A percentile compares a stretch with the other conserved stretches of the same genome.
Conservation (phyloP, 2,888 invertebrate species). For the Aspidiotus rigidus region DNA sequence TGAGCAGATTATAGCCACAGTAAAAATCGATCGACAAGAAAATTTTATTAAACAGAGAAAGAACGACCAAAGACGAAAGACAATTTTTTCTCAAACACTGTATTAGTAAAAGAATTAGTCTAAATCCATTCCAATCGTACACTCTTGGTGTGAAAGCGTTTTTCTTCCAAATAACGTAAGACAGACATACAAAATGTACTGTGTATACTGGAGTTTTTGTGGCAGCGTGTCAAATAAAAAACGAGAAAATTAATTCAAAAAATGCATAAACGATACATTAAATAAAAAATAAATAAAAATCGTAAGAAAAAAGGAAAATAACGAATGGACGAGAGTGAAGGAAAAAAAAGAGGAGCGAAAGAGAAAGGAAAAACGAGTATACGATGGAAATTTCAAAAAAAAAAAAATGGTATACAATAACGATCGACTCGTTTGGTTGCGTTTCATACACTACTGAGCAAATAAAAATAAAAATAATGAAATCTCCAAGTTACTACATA, state of each 20-base stretch:
- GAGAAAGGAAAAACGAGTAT: not conserved
- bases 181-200: not conserved
- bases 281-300: too few relatives aligned
- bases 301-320: too few relatives aligned
- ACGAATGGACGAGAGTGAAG: not conserved
- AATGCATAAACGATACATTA: too few relatives aligned
- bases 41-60: too few relatives aligned
- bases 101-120: not conserved
- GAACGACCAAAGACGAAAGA: not conserved
- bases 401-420: not conserved
- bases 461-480: constrained; percentile 13
- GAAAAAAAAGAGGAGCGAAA: not conserved
- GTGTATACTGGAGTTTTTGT: not conserved
- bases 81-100: not conserved
- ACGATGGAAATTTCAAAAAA: not conserved
- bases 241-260: not conserved
- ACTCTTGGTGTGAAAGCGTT: too few relatives aligned
- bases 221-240: not conserved
- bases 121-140: not conserved
- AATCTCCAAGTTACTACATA: constrained; percentile 9
- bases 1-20: too few relatives aligned
- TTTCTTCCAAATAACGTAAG: too few relatives aligned
- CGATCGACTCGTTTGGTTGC: not conserved
- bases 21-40: not conserved
- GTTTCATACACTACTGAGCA: constrained; percentile 21